Base-by-base conservation (phyloP, 1,140 invertebrate species). In the Argopecten irradians region DNA sequence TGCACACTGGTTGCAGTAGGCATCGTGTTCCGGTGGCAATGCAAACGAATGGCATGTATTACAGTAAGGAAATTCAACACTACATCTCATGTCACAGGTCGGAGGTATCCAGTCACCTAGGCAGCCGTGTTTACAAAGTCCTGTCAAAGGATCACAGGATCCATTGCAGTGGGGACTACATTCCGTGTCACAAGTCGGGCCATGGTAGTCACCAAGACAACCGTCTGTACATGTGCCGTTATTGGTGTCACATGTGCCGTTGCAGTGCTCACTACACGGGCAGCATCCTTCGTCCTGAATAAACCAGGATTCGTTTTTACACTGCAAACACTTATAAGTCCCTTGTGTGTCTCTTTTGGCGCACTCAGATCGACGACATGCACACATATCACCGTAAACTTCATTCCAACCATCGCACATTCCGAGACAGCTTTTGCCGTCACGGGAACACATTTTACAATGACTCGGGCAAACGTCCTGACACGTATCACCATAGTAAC, bases 291-390 rank as follows among this genome's bases (percentile, higher is more conserved):
- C 22, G 28, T 71, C 55, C 22, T 71, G 55, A 5, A n/a, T 71
- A 28, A 71, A 71, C 55, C 55, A 71, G 55, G 55, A 71, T n/a
- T 71, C 55, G 22, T 71, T 71, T 28, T 71, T 71, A 71, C 55
- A 71, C 13, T 71, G n/a, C 55, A 71, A 11, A 71, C 55, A 71
- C 0, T 71, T 71, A 28, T 71, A 28, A 5, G 22, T 71, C 7
- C 55, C 55, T 28, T 8, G n/a, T 1, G n/a, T n/a, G n/a, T 71
- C 55, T 71, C 55, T 71, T 71, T 71, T 2, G 0, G n/a, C 22
- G 55, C 55, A 71, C 22, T 71, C 55, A n/a, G 55, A 71, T 16
- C 55, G 55, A 11, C 55, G 55, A 71, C 55, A 71, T 71, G 0
- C n/a, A 16, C 55, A 71, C 5, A 71, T 1, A 28, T 22, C 5